phyloP scores from a whole-genome alignment of 1,140 invertebrate species.

The Drosophila orosa region DNA sequence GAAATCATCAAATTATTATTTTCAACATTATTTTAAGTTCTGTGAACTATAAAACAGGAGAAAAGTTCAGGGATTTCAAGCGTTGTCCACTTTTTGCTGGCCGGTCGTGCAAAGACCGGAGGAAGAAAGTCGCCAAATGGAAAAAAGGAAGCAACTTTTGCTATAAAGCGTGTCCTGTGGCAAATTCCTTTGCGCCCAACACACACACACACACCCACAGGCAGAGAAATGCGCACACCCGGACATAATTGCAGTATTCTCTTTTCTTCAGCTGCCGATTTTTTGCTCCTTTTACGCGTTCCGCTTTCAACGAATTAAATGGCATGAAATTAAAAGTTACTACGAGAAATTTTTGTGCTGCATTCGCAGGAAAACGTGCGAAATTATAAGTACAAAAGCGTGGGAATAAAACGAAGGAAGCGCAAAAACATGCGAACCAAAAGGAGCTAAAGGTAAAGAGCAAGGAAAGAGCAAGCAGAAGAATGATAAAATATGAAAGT shows the following conservation, averaged over 20 bases:
- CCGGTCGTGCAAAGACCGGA: not conserved
- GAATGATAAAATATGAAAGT: conserved; percentile 76
- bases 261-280: conserved; percentile 69
- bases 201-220: conserved; percentile 29
- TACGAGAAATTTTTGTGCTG: conserved; percentile 78
- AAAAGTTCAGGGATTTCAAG: conserved; percentile 23
- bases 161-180: conserved; percentile 80
- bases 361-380: conserved; percentile 82
- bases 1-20: conserved; percentile 4
- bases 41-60: not conserved
- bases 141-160: conserved; percentile 72
- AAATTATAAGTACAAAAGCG: conserved; percentile 81
- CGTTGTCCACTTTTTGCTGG: conserved; percentile 4
- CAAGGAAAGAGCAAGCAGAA: conserved; percentile 26
- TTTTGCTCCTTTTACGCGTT: conserved; percentile 57
- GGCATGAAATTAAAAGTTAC: conserved; percentile 83
- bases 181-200: conserved; percentile 58
- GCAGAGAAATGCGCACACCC: conserved; percentile 28
- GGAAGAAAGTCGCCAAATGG: conserved; percentile 57
- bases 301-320: conserved; percentile 81
- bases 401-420: conserved; percentile 37
- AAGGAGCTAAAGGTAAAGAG: conserved; percentile 47
- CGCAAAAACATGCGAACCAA: conserved; percentile 42
- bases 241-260: conserved; percentile 55
- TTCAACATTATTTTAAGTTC: conserved; percentile 4